These are phyloP conservation scores for Pandemis cinnamomeana DNA, from an alignment of 2,888 invertebrate genomes.

Conservation along the genomic window DNA sequence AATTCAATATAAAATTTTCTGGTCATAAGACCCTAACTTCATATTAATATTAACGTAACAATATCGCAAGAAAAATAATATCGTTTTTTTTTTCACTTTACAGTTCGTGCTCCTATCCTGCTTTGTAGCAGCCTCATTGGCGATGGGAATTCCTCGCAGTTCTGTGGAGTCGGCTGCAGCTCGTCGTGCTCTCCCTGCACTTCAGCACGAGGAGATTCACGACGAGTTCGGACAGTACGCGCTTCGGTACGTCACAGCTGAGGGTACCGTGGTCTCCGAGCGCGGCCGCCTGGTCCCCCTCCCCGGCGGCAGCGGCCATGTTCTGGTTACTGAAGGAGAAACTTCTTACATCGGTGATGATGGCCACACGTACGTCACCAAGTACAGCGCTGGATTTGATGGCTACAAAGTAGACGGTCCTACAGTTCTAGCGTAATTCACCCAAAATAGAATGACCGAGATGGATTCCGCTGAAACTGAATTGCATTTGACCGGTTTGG, in stretches of 20 bases:
- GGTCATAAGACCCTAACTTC: too few relatives aligned
- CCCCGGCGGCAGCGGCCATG: constrained; percentile 51
- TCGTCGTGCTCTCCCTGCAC: constrained; percentile 52
- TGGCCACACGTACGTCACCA: constrained; percentile 54
- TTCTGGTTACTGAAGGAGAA: constrained; percentile 58
- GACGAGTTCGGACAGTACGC: constrained; percentile 61
- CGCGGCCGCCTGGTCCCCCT: constrained; percentile 56
- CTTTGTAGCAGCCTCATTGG: constrained; percentile 37
- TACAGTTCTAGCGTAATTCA: neutral
- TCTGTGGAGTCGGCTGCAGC: constrained; percentile 30
- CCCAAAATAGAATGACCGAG: neutral
- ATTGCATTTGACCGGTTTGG: neutral
- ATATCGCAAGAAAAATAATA: too few relatives aligned
- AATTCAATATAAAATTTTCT: neutral
- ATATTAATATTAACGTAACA: too few relatives aligned
- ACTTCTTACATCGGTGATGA: constrained; percentile 55
- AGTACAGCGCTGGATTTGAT: constrained; percentile 53
- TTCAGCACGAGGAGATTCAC: constrained; percentile 60
- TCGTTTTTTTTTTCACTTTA: constrained; percentile 6
- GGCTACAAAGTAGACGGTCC: constrained; percentile 52
- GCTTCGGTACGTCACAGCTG: constrained; percentile 61
- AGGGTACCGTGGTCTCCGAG: constrained; percentile 59
- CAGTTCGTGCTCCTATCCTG: constrained; percentile 45
- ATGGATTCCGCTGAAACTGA: neutral
- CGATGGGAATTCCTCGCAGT: constrained; percentile 32